These are phyloP conservation scores for Elachura formosa DNA, from an alignment of 2,113 vertebrate genomes.

Conservation along the genomic window DNA sequence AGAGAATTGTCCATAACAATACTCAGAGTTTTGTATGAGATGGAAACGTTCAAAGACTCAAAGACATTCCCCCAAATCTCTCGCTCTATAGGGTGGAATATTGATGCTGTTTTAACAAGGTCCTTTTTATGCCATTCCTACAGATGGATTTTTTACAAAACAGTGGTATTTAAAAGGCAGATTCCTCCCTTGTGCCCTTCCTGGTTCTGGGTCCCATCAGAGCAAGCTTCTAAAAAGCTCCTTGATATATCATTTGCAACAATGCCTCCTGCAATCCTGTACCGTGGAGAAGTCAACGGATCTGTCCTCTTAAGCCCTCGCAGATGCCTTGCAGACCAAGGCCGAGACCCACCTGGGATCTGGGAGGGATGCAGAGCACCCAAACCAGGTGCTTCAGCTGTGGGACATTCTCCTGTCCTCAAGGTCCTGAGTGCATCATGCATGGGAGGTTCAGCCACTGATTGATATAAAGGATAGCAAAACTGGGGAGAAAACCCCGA, in stretches of 20 bases:
- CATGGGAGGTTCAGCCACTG: not conserved
- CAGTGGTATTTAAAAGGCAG: not conserved
- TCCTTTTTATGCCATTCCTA: not conserved
- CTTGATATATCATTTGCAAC: not conserved
- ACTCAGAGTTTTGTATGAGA: not conserved
- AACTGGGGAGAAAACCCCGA: fast-evolving
- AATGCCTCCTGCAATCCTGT: not conserved
- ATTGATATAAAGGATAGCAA: fast-evolving
- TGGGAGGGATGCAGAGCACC: not conserved
- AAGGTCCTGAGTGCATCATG: fast-evolving
- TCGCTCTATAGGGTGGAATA: not conserved
- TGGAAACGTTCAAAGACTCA: not conserved
- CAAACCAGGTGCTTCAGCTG: no score
- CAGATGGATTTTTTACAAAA: not conserved
- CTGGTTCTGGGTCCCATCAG: not conserved
- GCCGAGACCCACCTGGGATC: fast-evolving
- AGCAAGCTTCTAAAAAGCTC: not conserved
- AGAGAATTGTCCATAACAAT: not conserved
- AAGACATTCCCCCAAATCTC: not conserved
- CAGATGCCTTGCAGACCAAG: not conserved
- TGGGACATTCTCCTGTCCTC: not conserved
- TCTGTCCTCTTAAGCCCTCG: not conserved
- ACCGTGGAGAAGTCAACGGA: not conserved
- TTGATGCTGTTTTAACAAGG: not conserved
- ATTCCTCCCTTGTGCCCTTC: not conserved